Evolutionary conservation across 2,888 invertebrate species (phyloP), one percentile per base, ranked within the genome.

Genomic region (Diplolepis rosae): DNA sequence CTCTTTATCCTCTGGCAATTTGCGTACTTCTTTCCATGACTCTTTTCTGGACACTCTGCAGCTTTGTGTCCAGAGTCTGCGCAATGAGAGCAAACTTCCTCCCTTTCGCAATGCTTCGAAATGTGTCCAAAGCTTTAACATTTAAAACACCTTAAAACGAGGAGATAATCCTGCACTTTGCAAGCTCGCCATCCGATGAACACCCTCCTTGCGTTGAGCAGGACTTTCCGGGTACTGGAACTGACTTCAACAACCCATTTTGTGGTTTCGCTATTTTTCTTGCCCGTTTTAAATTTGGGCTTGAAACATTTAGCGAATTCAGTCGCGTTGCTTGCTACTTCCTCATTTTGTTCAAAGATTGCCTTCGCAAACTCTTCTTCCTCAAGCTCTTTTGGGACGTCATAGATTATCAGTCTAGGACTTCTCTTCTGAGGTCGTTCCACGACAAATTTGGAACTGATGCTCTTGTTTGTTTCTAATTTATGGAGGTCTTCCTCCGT

Each of bases 21-120:
- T 78, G 78, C 24, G 30, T 0, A 4, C 56, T 51, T 22, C 76
- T 50, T n/a, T n/a, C n/a, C n/a, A n/a, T n/a, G n/a, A n/a, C n/a
- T n/a, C 11, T 66, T 15, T 27, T 65, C 27, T 15, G 13, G 2
- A 11, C 66, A 35, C 22, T 11, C 9, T 18, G 18, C 9, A 65
- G 69, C 13, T 56, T 15, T 35, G 32, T 69, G 13, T 18, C 35
- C 3, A n/a, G 15, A 1, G 56, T 42, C 18, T 11, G 65, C 1
- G 69, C 32, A 9, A 9, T 48, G 4, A 66, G 66, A 22, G 66
- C 66, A 4, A 7, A 28, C 30, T 65, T 7, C n/a, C 22, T 66
- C 48, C 24, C 11, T 2, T 4, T 4, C 15, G n/a, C 66, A 66
- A 15, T 27, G 28, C 22, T 66, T 66, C 6, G 28, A 18, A 7